Conservation (phyloP, 2,797 vertebrate species). For the Galagoides demidoff region DNA sequence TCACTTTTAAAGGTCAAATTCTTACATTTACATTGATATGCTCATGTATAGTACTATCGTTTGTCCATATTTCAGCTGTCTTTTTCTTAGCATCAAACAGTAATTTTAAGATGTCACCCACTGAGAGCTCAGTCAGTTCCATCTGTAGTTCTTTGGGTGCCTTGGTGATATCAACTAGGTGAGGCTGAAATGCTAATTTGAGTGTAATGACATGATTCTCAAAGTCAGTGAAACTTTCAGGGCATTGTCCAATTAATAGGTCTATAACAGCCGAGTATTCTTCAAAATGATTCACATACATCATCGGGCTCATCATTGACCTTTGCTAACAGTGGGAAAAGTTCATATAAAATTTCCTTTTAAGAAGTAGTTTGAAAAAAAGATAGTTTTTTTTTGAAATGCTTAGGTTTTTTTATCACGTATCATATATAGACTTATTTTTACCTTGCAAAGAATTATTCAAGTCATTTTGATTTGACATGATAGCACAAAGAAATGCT, state of each 20-base stretch:
- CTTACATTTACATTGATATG: neutral
- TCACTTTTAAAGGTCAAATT: neutral
- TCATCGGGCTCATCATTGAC: neutral
- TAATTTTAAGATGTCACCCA: neutral
- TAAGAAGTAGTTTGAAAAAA: neutral
- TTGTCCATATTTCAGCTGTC: neutral
- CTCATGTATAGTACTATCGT: neutral
- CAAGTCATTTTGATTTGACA: neutral
- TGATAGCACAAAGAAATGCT: neutral
- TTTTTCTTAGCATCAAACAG: neutral
- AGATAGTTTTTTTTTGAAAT: neutral
- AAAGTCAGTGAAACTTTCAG: neutral
- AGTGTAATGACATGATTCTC: neutral
- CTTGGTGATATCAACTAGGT: neutral
- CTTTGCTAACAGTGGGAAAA: neutral
- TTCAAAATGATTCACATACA: neutral
- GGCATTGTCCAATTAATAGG: neutral
- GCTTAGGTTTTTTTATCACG: neutral
- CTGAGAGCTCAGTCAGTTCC: neutral
- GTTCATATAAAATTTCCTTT: neutral
- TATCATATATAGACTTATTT: neutral
- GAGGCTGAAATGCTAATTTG: neutral
- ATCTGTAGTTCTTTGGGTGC: neutral
- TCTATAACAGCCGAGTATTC: neutral
- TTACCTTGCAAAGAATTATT: neutral